Evolutionary conservation across 2,113 vertebrate species (phyloP).

Genomic region (Gallinago media): DNA sequence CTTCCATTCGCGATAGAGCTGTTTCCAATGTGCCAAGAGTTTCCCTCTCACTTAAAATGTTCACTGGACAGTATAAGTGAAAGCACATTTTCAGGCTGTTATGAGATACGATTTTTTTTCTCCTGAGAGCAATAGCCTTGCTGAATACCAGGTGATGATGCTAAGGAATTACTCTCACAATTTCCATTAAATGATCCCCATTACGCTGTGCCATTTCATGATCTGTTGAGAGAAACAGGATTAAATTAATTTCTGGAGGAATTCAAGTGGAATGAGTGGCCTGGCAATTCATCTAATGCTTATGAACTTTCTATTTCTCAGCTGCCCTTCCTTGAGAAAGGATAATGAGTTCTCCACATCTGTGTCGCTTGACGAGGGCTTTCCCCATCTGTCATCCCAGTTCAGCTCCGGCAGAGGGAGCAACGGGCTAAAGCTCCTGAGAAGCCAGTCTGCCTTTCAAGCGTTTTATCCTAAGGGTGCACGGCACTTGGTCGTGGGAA

Average conservation of each 20-base stretch:
- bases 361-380: neutral
- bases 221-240: slow-evolving; percentile 39
- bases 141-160: slow-evolving; percentile 3
- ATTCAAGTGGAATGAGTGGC: slow-evolving; percentile 39
- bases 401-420: slow-evolving; percentile 70
- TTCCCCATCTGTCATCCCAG: neutral
- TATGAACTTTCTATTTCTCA: slow-evolving; percentile 20
- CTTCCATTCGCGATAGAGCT: neutral
- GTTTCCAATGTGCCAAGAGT: neutral
- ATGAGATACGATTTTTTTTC: neutral
- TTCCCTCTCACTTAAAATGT: neutral
- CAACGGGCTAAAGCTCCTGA: slow-evolving; percentile 43
- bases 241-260: slow-evolving; percentile 56
- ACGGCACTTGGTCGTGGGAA: neutral
- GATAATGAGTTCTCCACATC: neutral
- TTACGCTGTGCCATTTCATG: slow-evolving; percentile 8
- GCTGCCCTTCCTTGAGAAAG: slow-evolving; percentile 9
- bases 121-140: neutral
- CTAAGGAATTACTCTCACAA: neutral
- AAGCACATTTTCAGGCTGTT: slow-evolving; percentile 12
- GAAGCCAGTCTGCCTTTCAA: neutral
- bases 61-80: slow-evolving; percentile 8
- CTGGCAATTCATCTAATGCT: neutral
- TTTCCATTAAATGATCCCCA: slow-evolving; percentile 27
- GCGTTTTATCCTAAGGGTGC: neutral